Evolutionary conservation across 2,113 vertebrate genomes (phyloP), one percentile per base, ranked within the genome.

Genomic region (Merops nubicus): DNA sequence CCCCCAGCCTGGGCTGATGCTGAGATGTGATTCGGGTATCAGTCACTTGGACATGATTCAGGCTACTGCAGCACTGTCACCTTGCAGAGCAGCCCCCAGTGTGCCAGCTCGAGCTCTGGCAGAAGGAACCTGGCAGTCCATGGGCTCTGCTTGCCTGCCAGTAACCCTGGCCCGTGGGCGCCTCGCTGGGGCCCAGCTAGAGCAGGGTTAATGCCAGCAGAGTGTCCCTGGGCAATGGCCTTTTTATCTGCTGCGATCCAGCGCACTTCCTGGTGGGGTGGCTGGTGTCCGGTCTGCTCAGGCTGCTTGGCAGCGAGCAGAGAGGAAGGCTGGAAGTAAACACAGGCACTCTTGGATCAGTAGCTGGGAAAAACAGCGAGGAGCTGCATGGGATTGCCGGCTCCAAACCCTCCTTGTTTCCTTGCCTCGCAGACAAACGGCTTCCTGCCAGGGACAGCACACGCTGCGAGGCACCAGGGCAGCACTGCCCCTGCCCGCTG

Each of bases 291-390:
- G 72, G 92, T 47, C 33, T n/a, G 4, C 51, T 43, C 8, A 74
- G 77, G 85, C 87, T 62, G 69, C 83, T 93, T 96, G 95, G 96
- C 95, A 96, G 82, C 0, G 57, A 92, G 95, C 91, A 89, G 74
- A 83, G 97, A 92, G 96, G 97, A 97, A 97, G 89, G 93, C 95
- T 91, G 94, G 54, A 86, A 97, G 96, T 97, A 97, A 97, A 97
- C 97, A 97, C 87, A 87, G 85, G 91, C 87, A 0, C 86, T 93
- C 89, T 92, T 93, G 94, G 96, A 93, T 95, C 80, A 1, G 88
- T 74, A 83, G 93, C 95, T 94, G 97, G 97, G 96, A 97, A 97
- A 93, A 60, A 81, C 85, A 75, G 76, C 2, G 5, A 97, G 91
- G 50, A 90, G 72, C 95, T 90, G 84, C 91, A 70, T 83, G 90